Evolutionary conservation across 2,888 invertebrate species (phyloP), one percentile per base, ranked within the genome.

Genomic region (Drosophila formosana): DNA sequence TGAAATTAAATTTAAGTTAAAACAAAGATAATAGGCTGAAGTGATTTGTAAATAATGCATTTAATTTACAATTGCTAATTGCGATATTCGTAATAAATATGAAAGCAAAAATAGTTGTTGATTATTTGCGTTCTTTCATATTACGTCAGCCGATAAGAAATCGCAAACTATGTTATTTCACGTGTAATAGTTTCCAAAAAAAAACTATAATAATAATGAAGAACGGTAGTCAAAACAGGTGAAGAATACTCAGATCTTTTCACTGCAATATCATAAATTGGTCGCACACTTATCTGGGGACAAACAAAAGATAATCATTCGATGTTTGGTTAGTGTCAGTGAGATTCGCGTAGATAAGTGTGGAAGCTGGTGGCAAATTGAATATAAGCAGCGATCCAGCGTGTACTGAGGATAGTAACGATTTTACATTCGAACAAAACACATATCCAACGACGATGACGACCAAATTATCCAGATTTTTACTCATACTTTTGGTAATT

Each of bases 401-500:
- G 55, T 51, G 43, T 57, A 55, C 74, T 43, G 43, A 58, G 68
- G 80, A 84, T 87, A 92, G 92, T 92, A 91, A 91, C 91, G 91
- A 92, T 87, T 81, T 76, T 84, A 52, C 76, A 84, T 86, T 91
- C 92, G 91, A 92, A 89, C 78, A 62, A 69, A 83, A 88, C 46
- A 73, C 71, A 78, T 63, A 57, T 41, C 41, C 80, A 50, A 87
- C 89, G 90, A 91, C 91, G 91, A 89, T 85, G 84, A 89, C 91
- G 90, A 92, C 86, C 70, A 91, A 89, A 82, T 74, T 87, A 84
- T 66, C 82, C 83, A 91, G 84, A 89, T 75, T 91, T 83, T 81
- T 91, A 58, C 65, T 91, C 47, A 82, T 92, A 74, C 75, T 92
- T 80, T 87, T 89, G 92, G 92, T 92, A 92, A 92, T 86, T 91